Conservation (phyloP, 2,797 vertebrate species). For the Bradypodion pumilum region DNA sequence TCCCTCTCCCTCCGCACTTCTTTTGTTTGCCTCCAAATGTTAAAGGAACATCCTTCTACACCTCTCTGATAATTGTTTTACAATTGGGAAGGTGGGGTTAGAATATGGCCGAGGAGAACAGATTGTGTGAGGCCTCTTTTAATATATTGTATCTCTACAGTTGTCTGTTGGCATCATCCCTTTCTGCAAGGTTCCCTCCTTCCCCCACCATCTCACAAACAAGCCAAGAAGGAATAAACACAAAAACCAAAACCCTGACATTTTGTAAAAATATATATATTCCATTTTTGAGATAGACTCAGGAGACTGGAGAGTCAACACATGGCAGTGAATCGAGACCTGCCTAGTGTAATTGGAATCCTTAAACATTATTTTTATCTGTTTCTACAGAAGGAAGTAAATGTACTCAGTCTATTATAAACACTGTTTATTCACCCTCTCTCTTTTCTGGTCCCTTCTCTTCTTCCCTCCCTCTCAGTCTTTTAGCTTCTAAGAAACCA, state of each 20-base stretch:
- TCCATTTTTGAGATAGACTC: constrained; percentile 10
- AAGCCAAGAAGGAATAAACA: constrained; percentile 13
- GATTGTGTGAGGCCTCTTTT: too few species aligned
- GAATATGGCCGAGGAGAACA: neutral
- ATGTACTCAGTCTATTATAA: neutral
- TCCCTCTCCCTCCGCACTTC: neutral
- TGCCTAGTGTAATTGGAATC: constrained; percentile 3
- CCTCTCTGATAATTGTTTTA: neutral
- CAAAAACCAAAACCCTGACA: constrained; percentile 4
- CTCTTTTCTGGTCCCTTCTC: neutral
- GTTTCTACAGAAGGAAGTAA: constrained; percentile 45
- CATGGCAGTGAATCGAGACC: constrained; percentile 31
- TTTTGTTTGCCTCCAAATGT: neutral
- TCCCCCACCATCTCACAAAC: neutral
- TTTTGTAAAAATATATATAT: constrained; percentile 22
- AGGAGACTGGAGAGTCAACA: constrained; percentile 30
- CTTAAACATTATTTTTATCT: constrained; percentile 34
- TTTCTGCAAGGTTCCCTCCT: constrained; percentile 8
- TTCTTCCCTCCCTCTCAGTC: neutral
- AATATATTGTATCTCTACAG: neutral
- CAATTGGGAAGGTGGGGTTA: neutral
- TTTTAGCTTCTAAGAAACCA: neutral
- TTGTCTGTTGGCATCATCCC: neutral
- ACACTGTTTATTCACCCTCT: neutral
- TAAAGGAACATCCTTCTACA: neutral